Percentiles rank a stretch among this genome's conserved stretches.
Conservation (phyloP, 2,113 vertebrate species). For the Toxotes chatareus region DNA sequence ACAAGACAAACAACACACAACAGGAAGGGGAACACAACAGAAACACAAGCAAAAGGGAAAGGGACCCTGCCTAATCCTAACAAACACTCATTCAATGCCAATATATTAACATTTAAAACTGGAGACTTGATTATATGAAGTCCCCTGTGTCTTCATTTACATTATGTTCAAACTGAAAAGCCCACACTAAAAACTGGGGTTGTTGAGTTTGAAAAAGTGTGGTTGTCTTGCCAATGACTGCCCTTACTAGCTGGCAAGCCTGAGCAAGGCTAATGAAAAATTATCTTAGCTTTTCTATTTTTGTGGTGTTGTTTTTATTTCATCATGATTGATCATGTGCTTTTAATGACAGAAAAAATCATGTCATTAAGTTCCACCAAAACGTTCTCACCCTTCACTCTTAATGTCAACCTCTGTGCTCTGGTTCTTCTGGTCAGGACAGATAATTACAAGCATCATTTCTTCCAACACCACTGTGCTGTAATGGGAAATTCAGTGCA, state of each 20-base stretch:
- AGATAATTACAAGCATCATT: conserved; percentile 57
- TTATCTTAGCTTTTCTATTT: not conserved
- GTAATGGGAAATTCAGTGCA: conserved; percentile 33
- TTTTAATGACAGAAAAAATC: conserved; percentile 18
- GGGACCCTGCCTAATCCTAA: too few relatives aligned
- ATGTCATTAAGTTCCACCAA: conserved; percentile 28
- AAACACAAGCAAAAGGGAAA: too few relatives aligned
- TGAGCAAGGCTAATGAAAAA: not conserved
- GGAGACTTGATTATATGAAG: not conserved
- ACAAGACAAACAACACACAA: too few relatives aligned
- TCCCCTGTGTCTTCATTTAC: not conserved
- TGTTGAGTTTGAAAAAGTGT: too few relatives aligned
- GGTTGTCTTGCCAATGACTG: too few relatives aligned
- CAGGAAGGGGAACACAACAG: too few relatives aligned
- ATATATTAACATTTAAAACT: not conserved
- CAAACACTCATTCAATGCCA: not conserved
- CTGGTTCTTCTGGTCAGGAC: conserved; percentile 54
- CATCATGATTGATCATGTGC: not conserved
- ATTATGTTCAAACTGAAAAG: not conserved
- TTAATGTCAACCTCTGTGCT: conserved; percentile 38
- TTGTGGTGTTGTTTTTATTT: not conserved
- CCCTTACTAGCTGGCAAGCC: too few relatives aligned
- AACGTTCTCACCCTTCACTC: conserved; percentile 23
- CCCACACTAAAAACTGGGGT: too few relatives aligned
- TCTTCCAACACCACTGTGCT: conserved; percentile 44